Evolutionary conservation across 2,797 vertebrate species (phyloP).

Genomic region (Sciurus vulgaris): DNA sequence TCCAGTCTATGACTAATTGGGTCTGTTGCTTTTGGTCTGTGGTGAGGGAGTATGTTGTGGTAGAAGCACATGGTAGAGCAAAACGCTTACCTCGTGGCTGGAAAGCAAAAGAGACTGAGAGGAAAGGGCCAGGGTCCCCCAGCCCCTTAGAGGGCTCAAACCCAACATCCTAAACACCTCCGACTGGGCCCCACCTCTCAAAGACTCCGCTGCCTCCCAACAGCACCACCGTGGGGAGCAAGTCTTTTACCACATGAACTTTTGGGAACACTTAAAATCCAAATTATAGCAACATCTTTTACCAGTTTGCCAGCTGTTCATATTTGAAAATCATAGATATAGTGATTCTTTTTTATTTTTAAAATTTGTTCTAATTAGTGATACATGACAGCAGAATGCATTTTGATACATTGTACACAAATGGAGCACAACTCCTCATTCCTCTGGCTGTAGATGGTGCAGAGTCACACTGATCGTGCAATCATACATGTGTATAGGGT

Average conservation of each 20-base stretch:
- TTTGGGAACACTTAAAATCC: not conserved
- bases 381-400: too few species aligned
- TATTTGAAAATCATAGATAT: not conserved
- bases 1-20: not conserved
- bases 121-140: too few species aligned
- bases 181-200: not conserved
- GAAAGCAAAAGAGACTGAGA: not conserved
- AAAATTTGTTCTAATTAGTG: too few species aligned
- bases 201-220: not conserved
- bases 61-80: not conserved
- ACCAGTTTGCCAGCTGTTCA: not conserved
- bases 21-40: not conserved
- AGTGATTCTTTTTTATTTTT: not conserved
- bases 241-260: too few species aligned
- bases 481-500: too few species aligned
- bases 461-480: too few species aligned
- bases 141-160: not conserved
- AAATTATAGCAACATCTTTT: not conserved
- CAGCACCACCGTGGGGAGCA: not conserved
- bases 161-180: not conserved
- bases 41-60: too few species aligned
- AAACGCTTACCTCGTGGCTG: not conserved
- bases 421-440: too few species aligned
- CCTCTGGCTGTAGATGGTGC: too few species aligned
- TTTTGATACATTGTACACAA: too few species aligned